phyloP scores from a whole-genome alignment of 2,113 vertebrate species.

The Zonotrichia leucophrys region DNA sequence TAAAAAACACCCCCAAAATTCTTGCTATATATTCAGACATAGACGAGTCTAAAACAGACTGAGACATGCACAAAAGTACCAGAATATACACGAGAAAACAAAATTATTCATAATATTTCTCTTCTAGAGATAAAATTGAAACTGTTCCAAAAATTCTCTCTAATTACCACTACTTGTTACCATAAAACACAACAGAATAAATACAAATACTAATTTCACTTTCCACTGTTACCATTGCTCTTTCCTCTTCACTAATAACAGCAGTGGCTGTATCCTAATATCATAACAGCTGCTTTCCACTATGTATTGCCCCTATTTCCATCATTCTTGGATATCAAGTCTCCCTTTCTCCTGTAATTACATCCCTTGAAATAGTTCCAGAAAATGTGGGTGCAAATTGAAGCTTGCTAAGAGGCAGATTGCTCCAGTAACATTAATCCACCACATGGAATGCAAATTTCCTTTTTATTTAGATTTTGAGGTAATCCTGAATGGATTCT shows the following conservation, averaged over 20 bases:
- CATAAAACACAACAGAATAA: background rate
- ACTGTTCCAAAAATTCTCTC: background rate
- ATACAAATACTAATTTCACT: background rate
- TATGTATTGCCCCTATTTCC: background rate
- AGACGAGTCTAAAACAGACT: background rate
- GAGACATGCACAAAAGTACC: background rate
- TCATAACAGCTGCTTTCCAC: background rate
- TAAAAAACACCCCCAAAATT: background rate
- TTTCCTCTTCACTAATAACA: background rate
- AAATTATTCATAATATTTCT: background rate
- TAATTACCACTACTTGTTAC: background rate
- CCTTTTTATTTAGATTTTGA: background rate
- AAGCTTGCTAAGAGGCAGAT: background rate
- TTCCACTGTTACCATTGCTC: background rate
- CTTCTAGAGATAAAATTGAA: background rate
- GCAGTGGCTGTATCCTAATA: background rate
- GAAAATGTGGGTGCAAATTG: background rate
- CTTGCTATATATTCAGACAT: background rate
- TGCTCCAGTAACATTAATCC: background rate
- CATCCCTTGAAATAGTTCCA: slow-evolving; percentile 10
- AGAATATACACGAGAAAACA: background rate
- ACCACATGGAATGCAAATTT: background rate
- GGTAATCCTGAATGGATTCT: background rate
- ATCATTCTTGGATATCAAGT: slow-evolving; percentile 29
- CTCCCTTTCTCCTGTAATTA: slow-evolving; percentile 12